Evolutionary conservation across 2,888 invertebrate genomes (phyloP).

Genomic region (Tipula unca): DNA sequence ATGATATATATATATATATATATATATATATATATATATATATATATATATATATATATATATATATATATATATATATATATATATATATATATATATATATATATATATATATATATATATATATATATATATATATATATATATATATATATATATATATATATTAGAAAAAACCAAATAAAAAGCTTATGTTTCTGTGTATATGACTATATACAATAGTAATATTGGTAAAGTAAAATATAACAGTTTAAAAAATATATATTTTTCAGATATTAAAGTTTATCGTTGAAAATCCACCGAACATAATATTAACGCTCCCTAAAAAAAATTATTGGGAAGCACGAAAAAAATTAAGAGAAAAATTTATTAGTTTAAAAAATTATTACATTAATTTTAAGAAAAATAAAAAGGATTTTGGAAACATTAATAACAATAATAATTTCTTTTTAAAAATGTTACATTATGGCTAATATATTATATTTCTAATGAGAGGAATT

Average conservation of each 20-base stretch:
- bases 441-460: not conserved
- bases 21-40: too few relatives aligned
- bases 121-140: too few relatives aligned
- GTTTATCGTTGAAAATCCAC: not conserved
- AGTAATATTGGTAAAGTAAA: not conserved
- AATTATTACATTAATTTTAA: not conserved
- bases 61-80: too few relatives aligned
- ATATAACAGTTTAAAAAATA: not conserved
- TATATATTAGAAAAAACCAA: not conserved
- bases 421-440: not conserved
- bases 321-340: not conserved
- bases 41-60: too few relatives aligned
- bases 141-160: too few relatives aligned
- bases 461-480: not conserved
- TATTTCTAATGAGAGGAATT: not conserved
- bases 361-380: not conserved
- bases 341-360: not conserved
- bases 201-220: not conserved
- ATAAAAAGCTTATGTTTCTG: not conserved
- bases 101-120: too few relatives aligned
- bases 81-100: too few relatives aligned
- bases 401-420: not conserved
- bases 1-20: too few relatives aligned
- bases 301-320: not conserved
- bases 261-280: not conserved